Base-by-base conservation (phyloP, 2,113 vertebrate genomes). In the Pholis gunnellus region DNA sequence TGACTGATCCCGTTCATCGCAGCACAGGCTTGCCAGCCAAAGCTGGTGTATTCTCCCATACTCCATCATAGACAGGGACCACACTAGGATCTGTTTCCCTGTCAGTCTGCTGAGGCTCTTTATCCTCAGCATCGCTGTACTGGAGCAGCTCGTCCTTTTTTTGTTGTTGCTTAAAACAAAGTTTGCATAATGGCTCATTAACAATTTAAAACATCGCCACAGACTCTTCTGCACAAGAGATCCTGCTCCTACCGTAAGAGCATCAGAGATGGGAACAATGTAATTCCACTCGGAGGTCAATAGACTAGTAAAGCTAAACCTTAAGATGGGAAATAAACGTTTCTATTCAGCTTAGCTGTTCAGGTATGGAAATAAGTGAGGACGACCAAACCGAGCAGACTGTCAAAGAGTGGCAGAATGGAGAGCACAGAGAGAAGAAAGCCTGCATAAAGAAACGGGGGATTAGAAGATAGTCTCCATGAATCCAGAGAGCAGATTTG, bases 401-500 rank as follows among this genome's bases (percentile, higher is more conserved):
- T 71, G 82, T 44, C 68, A 74, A 78, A 72, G 48, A 44, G 72
- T 18, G 22, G 36, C 13, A 27, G 71, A 73, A 48, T 3, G 38
- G 80, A 69, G 60, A 68, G 66, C 63, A 50, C 29, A 76, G 46
- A 34, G 38, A 54, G 68, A 88, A 78, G 54, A 83, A 72, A 86
- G 78, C 67, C 63, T 75, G 64, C 34, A 46, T 70, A 50, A 54
- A 87, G 73, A 89, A 91, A 90, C 81, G 75, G 72, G 13, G 88
- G 88, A 89, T 77, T 91, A 90, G 78, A 84, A 78, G 78, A 84
- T 85, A 77, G 48, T 76, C 83, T 87, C 84, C 72, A 79, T 74
- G 85, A 76, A 73, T 87, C 81, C 75, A 89, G 89, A 91, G 78
- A 42, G 86, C 83, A 89, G 61, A 86, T 82, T 86, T 57, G 72